Base-by-base conservation (phyloP, 1,140 invertebrate genomes). In the Drosophila bipectinata region DNA sequence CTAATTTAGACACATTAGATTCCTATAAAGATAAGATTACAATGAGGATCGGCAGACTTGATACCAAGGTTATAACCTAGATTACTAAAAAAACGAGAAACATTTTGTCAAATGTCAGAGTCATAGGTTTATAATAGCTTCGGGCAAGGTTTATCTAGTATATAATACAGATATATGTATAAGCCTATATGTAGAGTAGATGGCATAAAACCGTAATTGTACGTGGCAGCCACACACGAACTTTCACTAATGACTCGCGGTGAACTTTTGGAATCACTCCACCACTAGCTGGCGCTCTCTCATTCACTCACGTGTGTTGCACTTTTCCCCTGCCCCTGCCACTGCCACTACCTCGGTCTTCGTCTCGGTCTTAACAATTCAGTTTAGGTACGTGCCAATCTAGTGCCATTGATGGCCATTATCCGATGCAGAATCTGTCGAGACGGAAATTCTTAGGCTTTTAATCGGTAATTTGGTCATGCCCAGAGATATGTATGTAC, bases 191-290 rank as follows among this genome's bases (percentile, higher is more conserved):
- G 41, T 39, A 58, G 51, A 41, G 47, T 64, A 15, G 21, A 44
- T 75, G 44, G 34, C 49, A 66, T 76, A 72, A 72, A 74, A 77
- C 8, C 63, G 77, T 44, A 47, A 77, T 74, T 85, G 75, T 81
- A 85, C 83, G 82, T 87, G 82, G 82, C 74, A 76, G 41, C 64
- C 39, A 51, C 28, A 51, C 58, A 72, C 75, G 73, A 87, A 85
- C 81, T 85, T 85, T 85, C 81, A 85, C 81, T 85, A 85, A 85
- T 85, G 81, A 85, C 82, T 84, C 77, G 71, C 62, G 74, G 62
- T 85, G 81, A 85, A 85, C 81, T 76, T 75, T 68, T 76, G 72
- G 64, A 74, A 74, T 63, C 59, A 56, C 61, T 41, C 53, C 39
- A 32, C 30, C 24, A 21, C 21, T 21, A 21, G 2, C 21, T 21